Conservation (phyloP, 1,140 invertebrate species). For the Aphelinus certus region DNA sequence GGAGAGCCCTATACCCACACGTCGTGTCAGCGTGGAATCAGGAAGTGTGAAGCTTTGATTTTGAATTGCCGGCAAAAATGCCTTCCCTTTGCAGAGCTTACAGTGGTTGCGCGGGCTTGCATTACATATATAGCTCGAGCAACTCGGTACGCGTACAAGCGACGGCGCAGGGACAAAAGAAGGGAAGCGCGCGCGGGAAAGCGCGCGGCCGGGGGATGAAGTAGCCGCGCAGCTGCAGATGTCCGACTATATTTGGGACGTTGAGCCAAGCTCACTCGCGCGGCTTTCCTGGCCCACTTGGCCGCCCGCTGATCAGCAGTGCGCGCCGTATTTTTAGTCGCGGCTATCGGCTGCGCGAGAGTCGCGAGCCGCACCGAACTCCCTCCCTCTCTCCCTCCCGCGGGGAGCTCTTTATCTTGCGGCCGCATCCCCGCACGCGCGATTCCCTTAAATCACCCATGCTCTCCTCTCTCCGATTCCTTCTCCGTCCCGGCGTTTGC, state of each 20-base stretch:
- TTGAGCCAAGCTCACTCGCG: constrained; percentile 51
- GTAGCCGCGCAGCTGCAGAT: constrained; percentile 35
- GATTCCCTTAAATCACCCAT: background rate
- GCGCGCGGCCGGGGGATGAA: background rate
- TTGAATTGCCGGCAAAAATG: too few relatives aligned
- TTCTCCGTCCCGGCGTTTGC: background rate
- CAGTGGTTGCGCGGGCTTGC: too few relatives aligned
- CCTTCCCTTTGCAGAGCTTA: too few relatives aligned
- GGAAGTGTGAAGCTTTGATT: too few relatives aligned
- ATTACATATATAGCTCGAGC: too few relatives aligned
- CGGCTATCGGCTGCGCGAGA: constrained; percentile 26
- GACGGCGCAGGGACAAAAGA: background rate
- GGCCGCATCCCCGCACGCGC: background rate
- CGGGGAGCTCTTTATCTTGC: background rate
- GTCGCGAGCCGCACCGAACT: background rate
- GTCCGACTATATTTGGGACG: constrained; percentile 58
- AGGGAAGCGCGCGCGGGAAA: background rate
- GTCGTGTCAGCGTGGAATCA: too few relatives aligned
- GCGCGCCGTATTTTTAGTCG: constrained; percentile 51
- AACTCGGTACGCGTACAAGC: too few relatives aligned
- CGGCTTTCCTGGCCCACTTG: constrained; percentile 53
- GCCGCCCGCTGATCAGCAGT: constrained; percentile 48
- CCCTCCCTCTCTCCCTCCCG: background rate
- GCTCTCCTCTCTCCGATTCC: background rate
- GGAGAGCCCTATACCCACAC: too few relatives aligned